Conservation (phyloP, 2,113 vertebrate species). For the Clupea harengus region DNA sequence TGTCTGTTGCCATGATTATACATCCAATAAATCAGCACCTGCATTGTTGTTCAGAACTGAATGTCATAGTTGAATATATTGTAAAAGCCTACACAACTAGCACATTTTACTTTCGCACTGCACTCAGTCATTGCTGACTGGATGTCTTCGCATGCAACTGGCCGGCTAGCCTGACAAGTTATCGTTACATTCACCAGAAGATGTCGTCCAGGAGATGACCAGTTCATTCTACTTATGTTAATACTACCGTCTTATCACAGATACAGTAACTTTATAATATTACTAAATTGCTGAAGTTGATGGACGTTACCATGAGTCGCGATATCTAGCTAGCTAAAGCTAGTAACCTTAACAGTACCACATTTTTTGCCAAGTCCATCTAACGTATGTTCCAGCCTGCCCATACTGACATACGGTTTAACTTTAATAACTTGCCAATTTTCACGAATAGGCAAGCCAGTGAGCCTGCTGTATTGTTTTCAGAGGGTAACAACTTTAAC, state of each 20-base stretch:
- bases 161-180: neutral
- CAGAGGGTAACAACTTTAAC: neutral
- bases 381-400: neutral
- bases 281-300: neutral
- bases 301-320: neutral
- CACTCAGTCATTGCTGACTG: neutral
- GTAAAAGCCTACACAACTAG: neutral
- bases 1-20: neutral
- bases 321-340: neutral
- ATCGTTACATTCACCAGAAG: neutral
- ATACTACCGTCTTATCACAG: neutral
- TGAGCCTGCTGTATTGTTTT: neutral
- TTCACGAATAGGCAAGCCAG: neutral
- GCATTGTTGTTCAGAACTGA: neutral
- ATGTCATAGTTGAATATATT: neutral
- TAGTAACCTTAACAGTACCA: neutral
- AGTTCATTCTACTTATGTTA: neutral
- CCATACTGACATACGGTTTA: neutral
- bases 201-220: neutral
- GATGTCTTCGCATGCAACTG: neutral
- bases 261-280: neutral
- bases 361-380: neutral
- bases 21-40: neutral
- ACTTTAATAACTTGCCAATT: neutral
- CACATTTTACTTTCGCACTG: neutral